Conservation (phyloP, 2,797 vertebrate genomes). For the Sciurus vulgaris region DNA sequence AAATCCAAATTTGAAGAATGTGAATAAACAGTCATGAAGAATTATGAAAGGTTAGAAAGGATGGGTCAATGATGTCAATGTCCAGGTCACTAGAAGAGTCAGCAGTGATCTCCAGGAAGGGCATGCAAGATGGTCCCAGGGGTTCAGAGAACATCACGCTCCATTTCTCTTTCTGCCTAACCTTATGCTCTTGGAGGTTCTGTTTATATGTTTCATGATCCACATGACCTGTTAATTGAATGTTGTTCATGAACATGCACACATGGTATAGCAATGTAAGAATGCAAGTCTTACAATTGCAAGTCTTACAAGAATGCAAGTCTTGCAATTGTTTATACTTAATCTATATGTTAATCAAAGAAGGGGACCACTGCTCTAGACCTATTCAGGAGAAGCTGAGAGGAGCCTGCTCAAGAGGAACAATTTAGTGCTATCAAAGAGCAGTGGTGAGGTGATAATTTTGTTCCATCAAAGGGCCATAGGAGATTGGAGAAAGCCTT, state of each 20-base stretch:
- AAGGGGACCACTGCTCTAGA: neutral
- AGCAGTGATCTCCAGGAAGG: neutral
- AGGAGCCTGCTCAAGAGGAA: neutral
- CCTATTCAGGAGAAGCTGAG: neutral
- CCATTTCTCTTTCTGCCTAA: neutral
- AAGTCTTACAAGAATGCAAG: neutral
- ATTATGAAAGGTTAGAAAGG: neutral
- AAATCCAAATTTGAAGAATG: constrained; percentile 3
- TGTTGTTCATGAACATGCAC: neutral
- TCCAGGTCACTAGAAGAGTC: neutral
- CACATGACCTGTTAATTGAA: neutral
- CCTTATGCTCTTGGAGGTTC: neutral
- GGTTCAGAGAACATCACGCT: neutral
- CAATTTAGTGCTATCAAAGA: neutral
- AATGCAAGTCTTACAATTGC: neutral
- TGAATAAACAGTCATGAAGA: neutral
- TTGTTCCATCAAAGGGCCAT: neutral
- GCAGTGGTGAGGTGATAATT: neutral
- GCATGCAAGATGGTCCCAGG: neutral
- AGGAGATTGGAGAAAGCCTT: neutral
- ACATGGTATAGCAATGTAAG: neutral
- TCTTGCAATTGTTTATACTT: no score
- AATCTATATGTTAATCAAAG: neutral
- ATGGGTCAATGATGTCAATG: neutral
- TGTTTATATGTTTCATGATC: constrained; percentile 5